Percentiles rank a stretch among this genome's conserved stretches.
These are phyloP conservation scores for Eupithecia exiguata DNA, from an alignment of 2,888 invertebrate genomes.

Conservation along the genomic window DNA sequence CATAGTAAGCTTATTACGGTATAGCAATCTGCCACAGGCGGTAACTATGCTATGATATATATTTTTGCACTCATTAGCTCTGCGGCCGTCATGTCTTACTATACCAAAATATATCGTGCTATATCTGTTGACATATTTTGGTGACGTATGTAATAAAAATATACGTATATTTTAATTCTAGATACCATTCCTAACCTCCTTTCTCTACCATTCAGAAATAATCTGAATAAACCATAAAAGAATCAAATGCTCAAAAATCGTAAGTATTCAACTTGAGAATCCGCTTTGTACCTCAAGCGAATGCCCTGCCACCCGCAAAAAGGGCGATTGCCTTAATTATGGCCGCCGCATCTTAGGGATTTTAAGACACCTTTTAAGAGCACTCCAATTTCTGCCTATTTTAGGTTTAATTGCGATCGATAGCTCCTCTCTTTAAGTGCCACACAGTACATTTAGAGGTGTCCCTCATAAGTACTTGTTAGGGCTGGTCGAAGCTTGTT, in stretches of 20 bases:
- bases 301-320: slow-evolving; percentile 47
- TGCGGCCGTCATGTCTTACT: too few relatives aligned
- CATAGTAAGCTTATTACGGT: too few relatives aligned
- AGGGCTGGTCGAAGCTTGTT: not conserved
- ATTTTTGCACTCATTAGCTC: too few relatives aligned
- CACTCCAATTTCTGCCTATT: slow-evolving; percentile 62
- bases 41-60: too few relatives aligned
- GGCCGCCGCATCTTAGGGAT: slow-evolving; percentile 62
- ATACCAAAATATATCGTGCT: too few relatives aligned
- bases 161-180: too few relatives aligned
- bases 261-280: not conserved
- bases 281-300: slow-evolving; percentile 14
- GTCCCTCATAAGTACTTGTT: slow-evolving; percentile 18
- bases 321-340: slow-evolving; percentile 63
- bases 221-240: not conserved
- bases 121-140: too few relatives aligned
- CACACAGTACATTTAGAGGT: slow-evolving; percentile 42
- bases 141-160: too few relatives aligned
- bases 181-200: not conserved
- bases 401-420: slow-evolving; percentile 60
- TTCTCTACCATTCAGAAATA: not conserved
- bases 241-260: not conserved
- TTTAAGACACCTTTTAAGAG: slow-evolving; percentile 69
- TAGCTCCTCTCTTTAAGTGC: slow-evolving; percentile 46
- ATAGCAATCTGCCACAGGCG: too few relatives aligned